Percentiles rank a stretch among this genome's conserved stretches.
Conservation (phyloP, 1,140 invertebrate species). For the Caligus rogercresseyi region DNA sequence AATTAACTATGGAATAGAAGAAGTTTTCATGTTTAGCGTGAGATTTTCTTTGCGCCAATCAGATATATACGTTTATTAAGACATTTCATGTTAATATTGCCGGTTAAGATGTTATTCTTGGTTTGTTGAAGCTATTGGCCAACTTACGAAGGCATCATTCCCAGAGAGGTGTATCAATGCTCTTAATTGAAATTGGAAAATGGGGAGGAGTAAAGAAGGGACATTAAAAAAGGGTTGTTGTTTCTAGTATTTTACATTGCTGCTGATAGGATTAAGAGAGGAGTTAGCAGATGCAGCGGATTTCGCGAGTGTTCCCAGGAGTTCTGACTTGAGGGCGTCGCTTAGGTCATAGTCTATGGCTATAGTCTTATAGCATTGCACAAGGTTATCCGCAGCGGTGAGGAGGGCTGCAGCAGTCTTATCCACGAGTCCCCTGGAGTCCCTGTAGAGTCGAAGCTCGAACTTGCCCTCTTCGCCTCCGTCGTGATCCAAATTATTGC, state of each 20-base stretch:
- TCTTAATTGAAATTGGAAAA: neutral
- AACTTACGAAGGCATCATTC: neutral
- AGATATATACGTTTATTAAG: too few relatives aligned
- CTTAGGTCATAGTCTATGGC: conserved; percentile 14
- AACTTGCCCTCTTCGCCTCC: neutral
- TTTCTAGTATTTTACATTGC: neutral
- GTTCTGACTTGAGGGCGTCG: neutral
- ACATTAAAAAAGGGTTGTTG: neutral
- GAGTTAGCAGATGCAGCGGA: neutral
- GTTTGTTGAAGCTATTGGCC: neutral
- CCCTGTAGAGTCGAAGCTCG: neutral
- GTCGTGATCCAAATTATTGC: neutral
- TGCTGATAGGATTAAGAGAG: conserved; percentile 3
- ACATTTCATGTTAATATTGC: too few relatives aligned
- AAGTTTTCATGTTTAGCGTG: too few relatives aligned
- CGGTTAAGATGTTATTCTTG: too few relatives aligned
- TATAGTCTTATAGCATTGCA: conserved; percentile 16
- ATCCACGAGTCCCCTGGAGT: neutral
- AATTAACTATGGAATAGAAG: too few relatives aligned
- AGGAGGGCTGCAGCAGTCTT: neutral
- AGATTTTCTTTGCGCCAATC: too few relatives aligned
- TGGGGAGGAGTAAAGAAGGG: neutral
- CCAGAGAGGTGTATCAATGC: neutral
- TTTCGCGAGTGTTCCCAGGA: neutral
- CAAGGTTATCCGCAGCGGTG: conserved; percentile 9